Base-by-base conservation (phyloP, 92 coral and sea anemone species). In the Palythoa caribaeorum region DNA sequence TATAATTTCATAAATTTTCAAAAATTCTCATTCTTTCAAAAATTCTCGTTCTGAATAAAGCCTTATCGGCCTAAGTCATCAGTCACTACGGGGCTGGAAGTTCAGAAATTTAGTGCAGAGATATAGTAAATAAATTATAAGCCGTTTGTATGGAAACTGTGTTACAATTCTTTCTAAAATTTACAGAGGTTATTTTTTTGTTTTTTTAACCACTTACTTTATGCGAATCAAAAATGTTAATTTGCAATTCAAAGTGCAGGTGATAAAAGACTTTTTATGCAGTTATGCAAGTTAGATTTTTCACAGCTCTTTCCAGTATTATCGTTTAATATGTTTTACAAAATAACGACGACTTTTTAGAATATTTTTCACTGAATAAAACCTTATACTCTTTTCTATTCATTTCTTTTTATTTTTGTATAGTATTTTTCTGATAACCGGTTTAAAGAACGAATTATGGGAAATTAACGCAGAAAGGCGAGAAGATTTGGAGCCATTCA, bases 211-310 rank as follows among this genome's bases (percentile, higher is more conserved):
- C 52, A 20, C 12, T n/a, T 44, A 40, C 14, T 36, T 36, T 12
- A 62, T 39, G 73, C 72, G 57, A 40, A n/a, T 65, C 73, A 65
- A 68, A 68, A 65, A 81, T 81, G 76, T 48, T 65, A 81, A 81
- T 66, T 81, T 60, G 40, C 35, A 8, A 60, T 12, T 57, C 51
- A 28, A 1, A 53, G 39, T 5, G 57, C 76, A 65, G 85, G 85
- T 81, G 86, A 47, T 36, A 0, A 2, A 21, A 13, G 5, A 7
- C 5, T 54, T 53, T 77, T 10, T 36, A 14, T 54, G n/a, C 38
- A 47, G 71, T 35, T 35, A 20, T 1, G 28, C 74, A 36, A 35
- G 20, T 21, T 7, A 16, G 21, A 16, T 63, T 16, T 63, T n/a
- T n/a, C 14, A 19, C 6, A 63, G n/a, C 1, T 9, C n/a, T 63